Percentiles rank a stretch among this genome's conserved stretches.
Conservation (phyloP, 2,797 vertebrate genomes). For the Malurus leucopterus region DNA sequence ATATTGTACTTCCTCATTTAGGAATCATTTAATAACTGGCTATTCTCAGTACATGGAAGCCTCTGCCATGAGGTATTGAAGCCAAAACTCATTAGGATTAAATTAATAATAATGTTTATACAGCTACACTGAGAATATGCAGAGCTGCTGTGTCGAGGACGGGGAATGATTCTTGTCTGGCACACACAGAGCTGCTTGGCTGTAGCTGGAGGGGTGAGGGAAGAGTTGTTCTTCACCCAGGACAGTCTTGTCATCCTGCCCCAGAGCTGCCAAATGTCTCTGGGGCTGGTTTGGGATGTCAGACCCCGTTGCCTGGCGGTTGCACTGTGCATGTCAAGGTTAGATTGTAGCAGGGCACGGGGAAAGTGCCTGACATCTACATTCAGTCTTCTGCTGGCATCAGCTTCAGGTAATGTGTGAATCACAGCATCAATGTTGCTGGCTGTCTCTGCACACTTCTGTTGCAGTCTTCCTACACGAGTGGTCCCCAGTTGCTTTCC, state of each 20-base stretch:
- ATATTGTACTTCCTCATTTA: background rate
- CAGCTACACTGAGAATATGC: background rate
- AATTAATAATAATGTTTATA: constrained; percentile 30
- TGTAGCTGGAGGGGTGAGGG: background rate
- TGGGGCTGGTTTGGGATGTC: rapidly evolving
- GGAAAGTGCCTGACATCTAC: rapidly evolving
- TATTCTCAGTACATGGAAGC: background rate
- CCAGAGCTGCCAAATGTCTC: background rate
- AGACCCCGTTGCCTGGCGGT: rapidly evolving
- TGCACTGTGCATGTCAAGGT: background rate
- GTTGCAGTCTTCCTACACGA: background rate
- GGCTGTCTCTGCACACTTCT: background rate
- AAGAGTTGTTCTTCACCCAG: background rate
- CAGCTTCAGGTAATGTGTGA: background rate
- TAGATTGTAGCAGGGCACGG: rapidly evolving
- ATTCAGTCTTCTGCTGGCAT: background rate
- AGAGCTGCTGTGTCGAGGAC: background rate
- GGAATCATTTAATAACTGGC: background rate
- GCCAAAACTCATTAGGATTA: constrained; percentile 35
- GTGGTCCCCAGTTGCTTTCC: background rate
- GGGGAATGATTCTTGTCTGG: background rate
- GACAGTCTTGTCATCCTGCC: background rate
- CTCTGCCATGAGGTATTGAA: background rate
- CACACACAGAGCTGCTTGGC: background rate
- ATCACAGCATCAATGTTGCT: background rate